Evolutionary conservation across 2,888 invertebrate genomes (phyloP).

Genomic region (Metallyticus violacea): DNA sequence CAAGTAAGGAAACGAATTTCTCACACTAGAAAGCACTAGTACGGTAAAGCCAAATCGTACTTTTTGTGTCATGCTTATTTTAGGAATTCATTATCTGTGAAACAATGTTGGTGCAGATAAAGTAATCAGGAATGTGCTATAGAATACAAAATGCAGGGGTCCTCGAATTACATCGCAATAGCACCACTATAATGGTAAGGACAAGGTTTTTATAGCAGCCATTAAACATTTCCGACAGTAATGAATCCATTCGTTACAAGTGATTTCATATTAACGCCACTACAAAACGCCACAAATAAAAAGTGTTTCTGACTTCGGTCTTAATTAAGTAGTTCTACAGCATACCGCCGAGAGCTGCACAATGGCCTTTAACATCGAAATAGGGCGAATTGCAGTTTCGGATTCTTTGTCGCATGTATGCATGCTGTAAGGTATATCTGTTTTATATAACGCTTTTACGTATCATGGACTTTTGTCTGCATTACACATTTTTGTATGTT

Average conservation of each 20-base stretch:
- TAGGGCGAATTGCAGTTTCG: too few relatives aligned
- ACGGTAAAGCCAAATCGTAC: not conserved
- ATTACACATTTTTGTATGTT: too few relatives aligned
- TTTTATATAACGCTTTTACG: too few relatives aligned
- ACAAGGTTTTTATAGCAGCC: not conserved
- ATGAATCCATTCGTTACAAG: not conserved
- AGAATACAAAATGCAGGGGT: not conserved
- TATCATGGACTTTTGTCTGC: too few relatives aligned
- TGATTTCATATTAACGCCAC: not conserved
- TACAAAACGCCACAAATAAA: not conserved
- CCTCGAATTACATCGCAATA: not conserved
- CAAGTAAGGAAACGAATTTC: not conserved
- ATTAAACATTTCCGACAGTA: not conserved
- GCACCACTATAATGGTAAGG: not conserved
- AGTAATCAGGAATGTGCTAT: not conserved
- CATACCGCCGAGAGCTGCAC: not conserved
- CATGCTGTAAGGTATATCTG: too few relatives aligned
- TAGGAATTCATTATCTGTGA: not conserved
- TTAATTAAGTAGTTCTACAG: not conserved
- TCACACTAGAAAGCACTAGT: not conserved
- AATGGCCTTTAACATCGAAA: not conserved
- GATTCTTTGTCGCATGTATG: too few relatives aligned
- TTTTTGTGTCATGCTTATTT: not conserved
- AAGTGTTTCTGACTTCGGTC: not conserved
- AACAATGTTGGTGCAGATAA: not conserved